Conservation (phyloP, 2,113 vertebrate species). For the Tylochromis polylepis region DNA sequence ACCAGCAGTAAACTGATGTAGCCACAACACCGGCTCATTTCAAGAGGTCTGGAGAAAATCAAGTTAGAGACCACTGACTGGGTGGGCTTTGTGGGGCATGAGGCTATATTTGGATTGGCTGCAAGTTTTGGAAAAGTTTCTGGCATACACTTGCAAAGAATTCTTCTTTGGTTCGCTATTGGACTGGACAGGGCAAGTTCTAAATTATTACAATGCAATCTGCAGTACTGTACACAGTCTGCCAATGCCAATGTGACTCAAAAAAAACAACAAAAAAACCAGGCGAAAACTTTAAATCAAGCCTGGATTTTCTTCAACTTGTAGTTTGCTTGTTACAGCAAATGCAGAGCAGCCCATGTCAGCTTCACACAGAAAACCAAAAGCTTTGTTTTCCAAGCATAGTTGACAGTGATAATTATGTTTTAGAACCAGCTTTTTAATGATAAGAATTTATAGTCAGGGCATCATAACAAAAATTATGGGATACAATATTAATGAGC, state of each 20-base stretch:
- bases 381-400: neutral
- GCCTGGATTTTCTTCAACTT: neutral
- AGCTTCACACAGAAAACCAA: neutral
- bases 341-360: neutral
- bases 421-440: neutral
- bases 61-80: constrained; percentile 17
- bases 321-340: neutral
- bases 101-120: constrained; percentile 13
- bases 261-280: too few relatives aligned
- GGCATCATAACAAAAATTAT: neutral
- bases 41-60: constrained; percentile 23
- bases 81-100: neutral
- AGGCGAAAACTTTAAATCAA: neutral
- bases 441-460: neutral
- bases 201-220: constrained; percentile 33
- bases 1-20: constrained; percentile 1
- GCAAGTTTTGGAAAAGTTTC: neutral
- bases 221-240: neutral
- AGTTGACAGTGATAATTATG: neutral
- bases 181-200: neutral
- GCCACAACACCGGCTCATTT: constrained; percentile 24
- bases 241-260: neutral
- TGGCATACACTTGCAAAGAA: neutral
- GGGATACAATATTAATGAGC: neutral
- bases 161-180: neutral